A percentile compares a stretch with the other conserved stretches of the same genome.
These are phyloP conservation scores for Vireo griseus DNA, from an alignment of 2,797 vertebrate species.

Conservation along the genomic window DNA sequence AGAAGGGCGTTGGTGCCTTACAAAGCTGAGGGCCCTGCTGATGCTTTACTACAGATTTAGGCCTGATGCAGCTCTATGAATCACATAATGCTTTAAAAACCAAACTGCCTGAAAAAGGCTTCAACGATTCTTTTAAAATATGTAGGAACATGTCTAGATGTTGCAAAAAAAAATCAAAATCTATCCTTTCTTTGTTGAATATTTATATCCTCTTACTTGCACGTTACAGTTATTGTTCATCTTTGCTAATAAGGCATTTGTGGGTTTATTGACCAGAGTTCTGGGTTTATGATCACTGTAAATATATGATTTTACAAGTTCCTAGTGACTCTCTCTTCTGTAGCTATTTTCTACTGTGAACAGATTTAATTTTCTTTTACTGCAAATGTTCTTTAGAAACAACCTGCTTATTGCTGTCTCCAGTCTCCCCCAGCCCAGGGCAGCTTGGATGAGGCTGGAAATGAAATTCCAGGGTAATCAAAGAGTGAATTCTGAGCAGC, in stretches of 20 bases:
- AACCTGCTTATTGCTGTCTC: neutral
- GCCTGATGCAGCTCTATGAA: neutral
- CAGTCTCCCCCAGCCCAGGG: neutral
- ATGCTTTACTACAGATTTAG: neutral
- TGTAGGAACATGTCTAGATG: neutral
- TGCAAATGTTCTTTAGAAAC: neutral
- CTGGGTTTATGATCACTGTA: neutral
- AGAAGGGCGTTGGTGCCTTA: neutral
- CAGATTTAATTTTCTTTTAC: slow-evolving; percentile 1
- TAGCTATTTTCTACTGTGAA: neutral
- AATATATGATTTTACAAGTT: neutral
- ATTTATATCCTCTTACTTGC: slow-evolving; percentile 12
- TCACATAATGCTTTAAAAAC: neutral
- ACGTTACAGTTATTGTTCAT: neutral
- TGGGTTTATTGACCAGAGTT: neutral
- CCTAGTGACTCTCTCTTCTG: neutral
- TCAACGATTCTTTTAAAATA: neutral
- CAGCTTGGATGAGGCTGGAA: neutral
- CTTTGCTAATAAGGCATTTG: neutral
- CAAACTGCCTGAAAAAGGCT: neutral
- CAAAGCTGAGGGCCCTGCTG: neutral
- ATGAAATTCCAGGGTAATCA: neutral
- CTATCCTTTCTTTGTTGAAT: neutral
- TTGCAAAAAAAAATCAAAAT: neutral
- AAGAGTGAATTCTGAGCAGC: neutral